Evolutionary conservation across 2,797 vertebrate genomes (phyloP), one percentile per base, ranked within the genome.

Genomic region (Gambelia wislizenii): DNA sequence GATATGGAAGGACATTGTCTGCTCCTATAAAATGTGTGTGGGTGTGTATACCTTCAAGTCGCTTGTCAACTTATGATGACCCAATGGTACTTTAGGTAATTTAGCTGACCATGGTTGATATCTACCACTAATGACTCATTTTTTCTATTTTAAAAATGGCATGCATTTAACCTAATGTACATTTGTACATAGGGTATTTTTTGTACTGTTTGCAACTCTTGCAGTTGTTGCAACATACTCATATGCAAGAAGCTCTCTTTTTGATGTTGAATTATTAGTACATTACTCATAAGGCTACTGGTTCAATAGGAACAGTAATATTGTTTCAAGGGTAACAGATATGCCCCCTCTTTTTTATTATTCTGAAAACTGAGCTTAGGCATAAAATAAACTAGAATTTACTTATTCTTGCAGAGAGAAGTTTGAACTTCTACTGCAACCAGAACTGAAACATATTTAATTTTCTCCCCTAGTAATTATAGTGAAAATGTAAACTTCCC

Each of bases 211-310:
- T 94, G 93, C 95, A 96, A 96, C 83, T 92, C 96, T 96, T 95
- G 96, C 97, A 87, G 89, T 97, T 97, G 96, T 96, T 97, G 97
- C 97, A 98, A 97, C 97, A 98, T 96, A 96, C 96, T 96, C 72
- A 96, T 95, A 94, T 97, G 95, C 93, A 96, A 97, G 96, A 95
- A 97, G 96, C 69, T 25, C 90, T 95, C 94, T 87, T 97, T 98
- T 98, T 97, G 97, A 97, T 97, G 96, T 97, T 94, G 90, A 93
- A 93, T 91, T 91, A 72, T 87, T 92, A 93, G 89, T 94, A 44
- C 89, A 75, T 89, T 84, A 72, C 92, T 96, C 95, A 95, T 96
- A 97, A 97, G 96, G 95, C 95, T 54, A 96, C 96, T 94, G 90
- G 92, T 70, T 36, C 67, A 72, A 84, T 47, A 47, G 39, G 61